Conservation (phyloP, 2,797 vertebrate species). For the Microcaecilia unicolor region DNA sequence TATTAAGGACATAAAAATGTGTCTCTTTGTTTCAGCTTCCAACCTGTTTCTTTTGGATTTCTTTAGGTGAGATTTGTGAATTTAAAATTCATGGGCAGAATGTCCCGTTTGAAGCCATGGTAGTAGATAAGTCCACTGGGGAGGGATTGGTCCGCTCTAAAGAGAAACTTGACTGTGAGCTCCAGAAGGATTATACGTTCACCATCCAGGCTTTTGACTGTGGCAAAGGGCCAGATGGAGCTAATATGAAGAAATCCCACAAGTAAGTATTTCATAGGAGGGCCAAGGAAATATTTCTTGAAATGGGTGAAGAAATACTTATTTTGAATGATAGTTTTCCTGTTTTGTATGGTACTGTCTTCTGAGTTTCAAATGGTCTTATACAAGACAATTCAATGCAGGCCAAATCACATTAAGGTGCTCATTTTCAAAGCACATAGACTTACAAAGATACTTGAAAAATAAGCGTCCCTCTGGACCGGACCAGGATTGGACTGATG, state of each 20-base stretch:
- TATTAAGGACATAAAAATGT: slow-evolving; percentile 25
- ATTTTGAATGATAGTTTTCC: too few species aligned
- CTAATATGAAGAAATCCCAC: slow-evolving; percentile 88
- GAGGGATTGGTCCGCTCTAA: slow-evolving; percentile 87
- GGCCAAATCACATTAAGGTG: too few species aligned
- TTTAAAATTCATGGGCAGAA: slow-evolving; percentile 96
- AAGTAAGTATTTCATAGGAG: slow-evolving; percentile 68
- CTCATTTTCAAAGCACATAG: too few species aligned
- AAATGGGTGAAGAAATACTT: not conserved
- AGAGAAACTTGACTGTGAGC: slow-evolving; percentile 90
- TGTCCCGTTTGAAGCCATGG: slow-evolving; percentile 92
- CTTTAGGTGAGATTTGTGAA: slow-evolving; percentile 94
- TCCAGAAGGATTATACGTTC: slow-evolving; percentile 94
- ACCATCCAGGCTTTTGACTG: slow-evolving; percentile 96
- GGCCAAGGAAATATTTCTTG: not conserved
- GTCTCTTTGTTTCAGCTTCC: not conserved
- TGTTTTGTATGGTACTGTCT: too few species aligned
- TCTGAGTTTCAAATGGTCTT: too few species aligned
- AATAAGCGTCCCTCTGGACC: too few species aligned
- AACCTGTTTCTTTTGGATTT: slow-evolving; percentile 38
- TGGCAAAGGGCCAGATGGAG: slow-evolving; percentile 83
- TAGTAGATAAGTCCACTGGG: slow-evolving; percentile 93
- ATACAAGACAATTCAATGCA: too few species aligned
- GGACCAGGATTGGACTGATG: too few species aligned
- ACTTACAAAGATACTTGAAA: too few species aligned